These are phyloP conservation scores for Ochropleura leucogaster DNA, from an alignment of 2,888 invertebrate species.

Conservation along the genomic window DNA sequence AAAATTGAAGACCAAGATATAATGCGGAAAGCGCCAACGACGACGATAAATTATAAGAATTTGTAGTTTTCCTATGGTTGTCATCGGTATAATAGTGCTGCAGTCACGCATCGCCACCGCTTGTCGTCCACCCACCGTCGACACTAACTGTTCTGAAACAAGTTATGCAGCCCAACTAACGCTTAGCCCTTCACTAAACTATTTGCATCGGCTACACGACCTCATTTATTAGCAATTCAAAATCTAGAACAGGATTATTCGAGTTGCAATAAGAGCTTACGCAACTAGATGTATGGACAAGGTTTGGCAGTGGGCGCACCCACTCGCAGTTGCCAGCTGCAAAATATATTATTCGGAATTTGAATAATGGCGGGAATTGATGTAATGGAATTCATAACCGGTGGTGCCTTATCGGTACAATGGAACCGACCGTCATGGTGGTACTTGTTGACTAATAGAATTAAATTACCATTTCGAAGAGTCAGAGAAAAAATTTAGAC, in stretches of 20 bases:
- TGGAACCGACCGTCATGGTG: conserved; percentile 25
- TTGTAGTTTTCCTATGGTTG: conserved; percentile 17
- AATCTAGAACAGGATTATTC: conserved; percentile 66
- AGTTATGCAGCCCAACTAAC: conserved; percentile 44
- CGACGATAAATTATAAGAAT: conserved; percentile 19
- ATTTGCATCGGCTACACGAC: conserved; percentile 61
- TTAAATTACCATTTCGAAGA: background rate
- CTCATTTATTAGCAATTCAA: conserved; percentile 67
- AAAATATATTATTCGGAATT: conserved; percentile 68
- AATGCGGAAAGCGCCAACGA: background rate
- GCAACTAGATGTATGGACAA: conserved; percentile 64
- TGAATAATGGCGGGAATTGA: conserved; percentile 63
- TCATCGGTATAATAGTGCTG: conserved; percentile 12
- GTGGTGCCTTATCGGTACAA: conserved; percentile 59
- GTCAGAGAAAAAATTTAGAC: too few relatives aligned
- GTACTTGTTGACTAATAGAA: background rate
- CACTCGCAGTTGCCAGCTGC: conserved; percentile 69
- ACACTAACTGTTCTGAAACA: conserved; percentile 48
- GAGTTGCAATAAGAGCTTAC: conserved; percentile 63
- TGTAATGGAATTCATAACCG: conserved; percentile 61
- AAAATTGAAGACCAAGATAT: conserved; percentile 10
- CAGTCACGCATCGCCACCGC: conserved; percentile 14
- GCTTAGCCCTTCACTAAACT: conserved; percentile 59
- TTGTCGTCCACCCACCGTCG: conserved; percentile 40
- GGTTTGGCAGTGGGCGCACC: conserved; percentile 70